These are phyloP conservation scores for Heterohyrax brucei DNA, from an alignment of 2,797 vertebrate species.

Conservation along the genomic window DNA sequence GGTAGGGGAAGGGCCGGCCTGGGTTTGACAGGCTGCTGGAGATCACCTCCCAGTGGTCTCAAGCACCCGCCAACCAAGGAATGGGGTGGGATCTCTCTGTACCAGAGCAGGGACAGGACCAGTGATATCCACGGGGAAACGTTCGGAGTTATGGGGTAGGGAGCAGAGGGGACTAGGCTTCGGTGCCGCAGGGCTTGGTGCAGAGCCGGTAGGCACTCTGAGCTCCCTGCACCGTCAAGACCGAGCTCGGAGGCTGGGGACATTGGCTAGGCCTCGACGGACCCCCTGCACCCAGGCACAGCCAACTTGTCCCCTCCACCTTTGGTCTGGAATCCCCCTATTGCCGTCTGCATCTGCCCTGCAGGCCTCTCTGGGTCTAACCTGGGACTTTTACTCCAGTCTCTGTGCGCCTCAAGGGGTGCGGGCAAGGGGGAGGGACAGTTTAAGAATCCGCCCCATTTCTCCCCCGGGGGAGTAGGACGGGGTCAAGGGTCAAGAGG, in stretches of 20 bases:
- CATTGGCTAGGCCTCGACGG: background rate
- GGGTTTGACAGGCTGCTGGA: too few species aligned
- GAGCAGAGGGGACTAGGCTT: background rate
- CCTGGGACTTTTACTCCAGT: background rate
- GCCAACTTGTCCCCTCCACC: background rate
- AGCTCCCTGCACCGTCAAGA: background rate
- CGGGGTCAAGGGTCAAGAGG: conserved; percentile 62
- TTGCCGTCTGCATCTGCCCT: background rate
- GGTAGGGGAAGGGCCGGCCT: background rate
- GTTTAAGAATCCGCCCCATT: background rate
- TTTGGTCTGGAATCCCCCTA: background rate
- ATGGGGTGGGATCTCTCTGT: too few species aligned
- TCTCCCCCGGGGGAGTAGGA: background rate
- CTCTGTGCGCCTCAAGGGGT: background rate
- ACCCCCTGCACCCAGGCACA: background rate
- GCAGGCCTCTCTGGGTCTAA: background rate
- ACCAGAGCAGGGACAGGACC: too few species aligned
- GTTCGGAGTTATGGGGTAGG: background rate
- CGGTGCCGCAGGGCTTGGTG: background rate
- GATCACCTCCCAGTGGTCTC: background rate
- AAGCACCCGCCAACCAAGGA: background rate
- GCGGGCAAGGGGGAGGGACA: background rate
- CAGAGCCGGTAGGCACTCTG: background rate
- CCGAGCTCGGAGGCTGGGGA: background rate
- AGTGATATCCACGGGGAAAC: too few species aligned